Percentiles rank a stretch among this genome's conserved stretches.
Conservation (phyloP, 35 echinoderm and acorn worm species). For the Amphiura filiformis region DNA sequence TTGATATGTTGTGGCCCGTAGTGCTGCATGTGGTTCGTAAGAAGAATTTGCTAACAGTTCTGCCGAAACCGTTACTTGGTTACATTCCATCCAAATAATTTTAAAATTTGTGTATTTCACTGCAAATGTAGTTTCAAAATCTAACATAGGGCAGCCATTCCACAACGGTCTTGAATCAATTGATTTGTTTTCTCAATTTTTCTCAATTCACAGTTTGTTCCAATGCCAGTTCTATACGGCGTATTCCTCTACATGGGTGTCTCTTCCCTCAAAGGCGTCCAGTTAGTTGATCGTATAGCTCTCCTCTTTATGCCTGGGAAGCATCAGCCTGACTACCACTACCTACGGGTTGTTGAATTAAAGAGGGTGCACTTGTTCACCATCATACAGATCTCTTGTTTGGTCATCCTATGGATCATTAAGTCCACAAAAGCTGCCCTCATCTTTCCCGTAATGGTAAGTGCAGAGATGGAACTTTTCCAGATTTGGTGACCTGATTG, state of each 20-base stretch:
- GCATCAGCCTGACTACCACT: slow-evolving; percentile 93
- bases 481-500: no score
- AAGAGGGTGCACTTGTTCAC: slow-evolving; percentile 82
- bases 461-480: no score
- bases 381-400: slow-evolving; percentile 78
- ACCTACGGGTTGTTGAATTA: slow-evolving; percentile 66
- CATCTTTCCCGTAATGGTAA: slow-evolving; percentile 90
- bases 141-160: no score
- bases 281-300: slow-evolving; percentile 88
- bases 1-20: no score
- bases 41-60: no score
- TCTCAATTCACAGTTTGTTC: slow-evolving; percentile 72
- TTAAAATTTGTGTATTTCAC: no score
- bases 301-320: slow-evolving; percentile 90
- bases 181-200: no score
- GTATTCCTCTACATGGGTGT: slow-evolving; percentile 97
- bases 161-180: no score
- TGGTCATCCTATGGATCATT: slow-evolving; percentile 87
- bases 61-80: no score
- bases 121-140: no score
- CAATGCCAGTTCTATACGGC: slow-evolving; percentile 94
- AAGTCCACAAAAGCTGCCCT: slow-evolving; percentile 77
- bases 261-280: slow-evolving; percentile 82
- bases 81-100: no score
- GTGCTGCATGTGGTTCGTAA: no score